Base-by-base conservation (phyloP, 1,140 invertebrate genomes). In the Oryzaephilus surinamensis region DNA sequence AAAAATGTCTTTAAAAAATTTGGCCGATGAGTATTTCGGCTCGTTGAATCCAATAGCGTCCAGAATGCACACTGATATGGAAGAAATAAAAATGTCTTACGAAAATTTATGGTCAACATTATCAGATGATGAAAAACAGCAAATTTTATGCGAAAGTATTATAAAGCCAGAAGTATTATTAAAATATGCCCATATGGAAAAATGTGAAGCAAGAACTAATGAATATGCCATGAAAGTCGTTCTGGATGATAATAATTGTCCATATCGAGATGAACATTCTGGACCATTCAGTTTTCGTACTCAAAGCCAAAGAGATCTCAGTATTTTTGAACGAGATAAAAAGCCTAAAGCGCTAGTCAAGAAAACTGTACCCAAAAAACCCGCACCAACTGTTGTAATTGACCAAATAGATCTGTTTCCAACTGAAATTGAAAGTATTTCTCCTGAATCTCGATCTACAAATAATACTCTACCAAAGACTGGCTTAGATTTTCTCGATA, bases 261-360 rank as follows among this genome's bases (percentile, higher is more conserved):
- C 63, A 11, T 84, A 77, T 65, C 64, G 73, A 45, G 81, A 85
- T 57, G 81, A 85, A 55, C 79, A 84, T 55, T 84, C 81, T 0
- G 79, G 74, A 21, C 81, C 82, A 12, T 88, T 87, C 63, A 72
- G 79, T 1, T 85, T 82, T 62, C 77, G 81, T 61, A 84, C 81
- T 0, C 73, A 74, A 51, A 85, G 82, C 17, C 83, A 86, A 56
- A 70, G 83, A 46, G 78, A 84, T 62, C 57, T 84, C 1, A 75
- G 68, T 44, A 54, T 75, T 24, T 61, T 70, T 37, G 52, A 57
- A 34, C 50, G 57, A 29, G 44, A 49, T 8, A 60, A 46, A 24
- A 38, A 37, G 14, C 14, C 13, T 27, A 28, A 30, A 18, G 20
- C 12, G 7, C 2, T 28, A 10, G 12, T 34, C 15, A 50, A 41